Conservation (phyloP, 2,888 invertebrate genomes). For the Noctua comes region DNA sequence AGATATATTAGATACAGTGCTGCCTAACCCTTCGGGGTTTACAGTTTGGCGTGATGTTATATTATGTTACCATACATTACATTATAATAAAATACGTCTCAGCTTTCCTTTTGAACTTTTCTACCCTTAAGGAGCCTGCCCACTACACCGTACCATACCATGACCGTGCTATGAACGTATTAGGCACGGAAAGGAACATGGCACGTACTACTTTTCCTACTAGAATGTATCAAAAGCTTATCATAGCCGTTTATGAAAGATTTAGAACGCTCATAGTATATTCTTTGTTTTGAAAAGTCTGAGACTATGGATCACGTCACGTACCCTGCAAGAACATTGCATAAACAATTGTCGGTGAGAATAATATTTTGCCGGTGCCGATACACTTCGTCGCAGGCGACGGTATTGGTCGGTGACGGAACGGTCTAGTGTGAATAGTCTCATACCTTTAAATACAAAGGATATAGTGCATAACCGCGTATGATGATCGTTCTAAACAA, state of each 20-base stretch:
- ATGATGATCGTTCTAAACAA: too few species aligned
- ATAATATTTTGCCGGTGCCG: too few species aligned
- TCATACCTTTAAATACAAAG: too few species aligned
- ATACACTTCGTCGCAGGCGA: background rate
- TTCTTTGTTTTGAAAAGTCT: too few species aligned
- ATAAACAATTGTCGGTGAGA: too few species aligned
- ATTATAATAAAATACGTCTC: background rate
- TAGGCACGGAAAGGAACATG: background rate
- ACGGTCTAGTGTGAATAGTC: too few species aligned
- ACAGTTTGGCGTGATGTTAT: background rate
- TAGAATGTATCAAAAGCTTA: background rate
- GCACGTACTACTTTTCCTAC: background rate
- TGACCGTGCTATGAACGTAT: background rate
- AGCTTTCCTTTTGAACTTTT: background rate
- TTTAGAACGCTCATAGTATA: too few species aligned
- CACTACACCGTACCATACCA: background rate
- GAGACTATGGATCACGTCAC: too few species aligned
- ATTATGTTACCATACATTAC: background rate
- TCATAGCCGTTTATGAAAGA: too few species aligned
- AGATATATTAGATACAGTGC: background rate
- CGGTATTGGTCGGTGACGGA: background rate
- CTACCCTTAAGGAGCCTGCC: background rate
- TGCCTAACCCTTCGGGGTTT: background rate
- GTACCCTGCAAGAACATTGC: too few species aligned
- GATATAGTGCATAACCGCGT: too few species aligned